phyloP scores from a whole-genome alignment of 2,888 invertebrate genomes.

The Napeogenes sylphis region DNA sequence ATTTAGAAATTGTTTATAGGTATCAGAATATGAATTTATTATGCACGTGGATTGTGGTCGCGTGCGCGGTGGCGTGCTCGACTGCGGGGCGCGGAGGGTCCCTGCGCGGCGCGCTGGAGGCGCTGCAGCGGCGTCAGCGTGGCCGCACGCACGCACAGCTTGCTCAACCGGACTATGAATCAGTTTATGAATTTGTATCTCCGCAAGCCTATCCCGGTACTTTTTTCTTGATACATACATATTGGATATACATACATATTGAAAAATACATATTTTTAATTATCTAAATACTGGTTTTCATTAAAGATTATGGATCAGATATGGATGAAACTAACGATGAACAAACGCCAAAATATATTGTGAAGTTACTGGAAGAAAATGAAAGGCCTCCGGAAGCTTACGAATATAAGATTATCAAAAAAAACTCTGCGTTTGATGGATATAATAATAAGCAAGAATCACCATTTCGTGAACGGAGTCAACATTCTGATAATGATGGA shows the following conservation, averaged over 20 bases:
- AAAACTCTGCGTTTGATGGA: conserved; percentile 44
- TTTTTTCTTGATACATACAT: not conserved
- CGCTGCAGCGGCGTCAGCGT: conserved; percentile 72
- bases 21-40: conserved; percentile 46
- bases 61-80: conserved; percentile 41
- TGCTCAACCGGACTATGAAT: conserved; percentile 58
- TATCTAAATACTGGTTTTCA: conserved; percentile 22
- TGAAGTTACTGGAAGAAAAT: conserved; percentile 59
- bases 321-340: conserved; percentile 60
- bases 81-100: conserved; percentile 62
- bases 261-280: not conserved
- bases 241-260: too few relatives aligned
- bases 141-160: conserved; percentile 53
- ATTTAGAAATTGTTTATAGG: conserved; percentile 5
- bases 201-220: conserved; percentile 63
- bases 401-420: conserved; percentile 75
- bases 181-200: conserved; percentile 63
- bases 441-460: conserved; percentile 53
- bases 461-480: conserved; percentile 66
- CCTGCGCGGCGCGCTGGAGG: conserved; percentile 72
- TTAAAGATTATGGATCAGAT: conserved; percentile 60
- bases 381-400: conserved; percentile 73
- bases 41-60: conserved; percentile 51
- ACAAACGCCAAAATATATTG: conserved; percentile 56
- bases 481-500: conserved; percentile 62